phyloP scores from a whole-genome alignment of 2,888 invertebrate genomes.

The Labia minor region DNA sequence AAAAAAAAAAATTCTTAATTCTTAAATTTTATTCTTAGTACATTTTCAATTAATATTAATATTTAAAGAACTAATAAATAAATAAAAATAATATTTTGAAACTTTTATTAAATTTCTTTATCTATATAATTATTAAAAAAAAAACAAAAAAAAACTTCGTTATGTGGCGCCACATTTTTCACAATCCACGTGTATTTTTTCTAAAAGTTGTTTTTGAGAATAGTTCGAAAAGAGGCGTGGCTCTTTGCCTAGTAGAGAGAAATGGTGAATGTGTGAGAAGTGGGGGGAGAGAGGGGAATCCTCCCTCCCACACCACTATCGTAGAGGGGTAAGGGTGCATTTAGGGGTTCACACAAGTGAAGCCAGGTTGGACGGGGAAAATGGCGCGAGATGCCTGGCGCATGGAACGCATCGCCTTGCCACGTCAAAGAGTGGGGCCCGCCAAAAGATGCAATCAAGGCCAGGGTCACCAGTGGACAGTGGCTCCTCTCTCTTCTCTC shows the following conservation, averaged over 20 bases:
- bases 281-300: neutral
- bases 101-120: too few species aligned
- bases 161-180: neutral
- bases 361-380: neutral
- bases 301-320: neutral
- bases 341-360: neutral
- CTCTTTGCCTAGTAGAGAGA: neutral
- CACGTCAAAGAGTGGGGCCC: neutral
- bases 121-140: too few species aligned
- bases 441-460: neutral
- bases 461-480: neutral
- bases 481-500: neutral
- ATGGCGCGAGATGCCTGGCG: slow-evolving; percentile 13
- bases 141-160: too few species aligned
- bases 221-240: neutral
- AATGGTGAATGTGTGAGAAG: too few species aligned
- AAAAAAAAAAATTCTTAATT: too few species aligned
- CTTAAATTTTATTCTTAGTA: too few species aligned
- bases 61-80: too few species aligned
- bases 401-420: too few species aligned
- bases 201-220: neutral
- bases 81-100: too few species aligned
- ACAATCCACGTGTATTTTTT: neutral
- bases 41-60: too few species aligned
- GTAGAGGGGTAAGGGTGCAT: neutral